Evolutionary conservation across 2,113 vertebrate genomes (phyloP).

Genomic region (Gavia stellata): DNA sequence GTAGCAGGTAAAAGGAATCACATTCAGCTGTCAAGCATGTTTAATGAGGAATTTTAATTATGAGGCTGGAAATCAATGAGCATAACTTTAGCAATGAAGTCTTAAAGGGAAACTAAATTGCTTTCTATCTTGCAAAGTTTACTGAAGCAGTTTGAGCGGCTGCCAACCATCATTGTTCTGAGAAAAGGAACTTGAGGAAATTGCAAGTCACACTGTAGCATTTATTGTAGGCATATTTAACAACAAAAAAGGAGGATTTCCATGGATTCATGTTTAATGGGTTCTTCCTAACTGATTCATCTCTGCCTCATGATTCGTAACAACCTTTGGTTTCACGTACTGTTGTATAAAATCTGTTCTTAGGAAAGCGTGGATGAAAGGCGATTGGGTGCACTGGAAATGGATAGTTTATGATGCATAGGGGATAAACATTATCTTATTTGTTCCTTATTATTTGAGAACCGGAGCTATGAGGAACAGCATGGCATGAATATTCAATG

Average conservation of each 20-base stretch:
- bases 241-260: slow-evolving; percentile 73
- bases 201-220: slow-evolving; percentile 62
- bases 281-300: slow-evolving; percentile 74
- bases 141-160: slow-evolving; percentile 54
- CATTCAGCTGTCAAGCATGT: slow-evolving; percentile 61
- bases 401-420: neutral
- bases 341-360: slow-evolving; percentile 29
- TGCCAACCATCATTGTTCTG: slow-evolving; percentile 71
- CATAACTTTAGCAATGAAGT: slow-evolving; percentile 55
- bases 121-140: slow-evolving; percentile 63
- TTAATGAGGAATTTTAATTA: slow-evolving; percentile 73
- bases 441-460: slow-evolving; percentile 9
- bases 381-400: neutral
- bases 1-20: slow-evolving; percentile 69
- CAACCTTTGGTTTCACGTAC: slow-evolving; percentile 29
- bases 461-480: neutral
- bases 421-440: neutral
- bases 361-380: neutral
- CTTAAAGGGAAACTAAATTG: slow-evolving; percentile 54
- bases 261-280: slow-evolving; percentile 72
- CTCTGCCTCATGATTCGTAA: slow-evolving; percentile 55
- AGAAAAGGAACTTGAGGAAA: slow-evolving; percentile 67
- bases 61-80: slow-evolving; percentile 61
- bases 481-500: neutral
- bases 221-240: slow-evolving; percentile 72